Conservation (phyloP, 1,140 invertebrate genomes). For the Aphaenogaster rudis region DNA sequence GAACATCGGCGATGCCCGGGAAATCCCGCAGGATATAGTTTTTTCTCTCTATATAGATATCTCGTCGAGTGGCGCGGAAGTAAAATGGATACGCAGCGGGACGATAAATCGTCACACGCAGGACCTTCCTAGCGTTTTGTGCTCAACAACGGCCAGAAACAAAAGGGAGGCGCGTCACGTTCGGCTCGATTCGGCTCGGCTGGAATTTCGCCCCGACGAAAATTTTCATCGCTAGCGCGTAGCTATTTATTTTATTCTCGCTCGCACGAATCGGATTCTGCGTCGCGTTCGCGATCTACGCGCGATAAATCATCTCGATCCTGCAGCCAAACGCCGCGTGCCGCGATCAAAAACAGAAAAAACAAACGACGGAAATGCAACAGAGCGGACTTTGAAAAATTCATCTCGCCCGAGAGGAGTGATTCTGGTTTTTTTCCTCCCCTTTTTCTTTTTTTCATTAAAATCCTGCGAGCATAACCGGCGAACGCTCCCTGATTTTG, state of each 20-base stretch:
- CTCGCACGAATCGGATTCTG: constrained; percentile 52
- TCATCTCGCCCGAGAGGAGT: constrained; percentile 3
- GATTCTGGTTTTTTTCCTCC: constrained; percentile 4
- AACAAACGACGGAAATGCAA: constrained; percentile 32
- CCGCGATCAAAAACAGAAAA: constrained; percentile 39
- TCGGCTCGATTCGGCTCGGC: constrained; percentile 63
- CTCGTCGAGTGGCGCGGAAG: constrained; percentile 54
- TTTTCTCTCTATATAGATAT: constrained; percentile 55
- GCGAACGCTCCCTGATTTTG: not conserved
- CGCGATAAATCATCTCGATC: constrained; percentile 66
- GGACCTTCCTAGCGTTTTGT: constrained; percentile 65
- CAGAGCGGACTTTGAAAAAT: constrained; percentile 57
- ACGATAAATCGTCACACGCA: constrained; percentile 67
- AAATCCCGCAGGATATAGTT: constrained; percentile 55
- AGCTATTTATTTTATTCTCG: constrained; percentile 59
- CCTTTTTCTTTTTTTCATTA: not conserved
- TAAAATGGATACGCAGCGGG: constrained; percentile 69
- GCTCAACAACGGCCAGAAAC: constrained; percentile 54
- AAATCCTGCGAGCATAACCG: constrained; percentile 13
- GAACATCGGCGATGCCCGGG: constrained; percentile 34
- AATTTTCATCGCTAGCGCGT: constrained; percentile 63
- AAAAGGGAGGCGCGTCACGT: constrained; percentile 66
- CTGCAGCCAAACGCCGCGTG: constrained; percentile 31
- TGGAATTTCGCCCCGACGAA: constrained; percentile 61
- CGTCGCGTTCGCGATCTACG: constrained; percentile 47